Conservation (phyloP, 1,140 invertebrate genomes). For the Spodoptera litura region DNA sequence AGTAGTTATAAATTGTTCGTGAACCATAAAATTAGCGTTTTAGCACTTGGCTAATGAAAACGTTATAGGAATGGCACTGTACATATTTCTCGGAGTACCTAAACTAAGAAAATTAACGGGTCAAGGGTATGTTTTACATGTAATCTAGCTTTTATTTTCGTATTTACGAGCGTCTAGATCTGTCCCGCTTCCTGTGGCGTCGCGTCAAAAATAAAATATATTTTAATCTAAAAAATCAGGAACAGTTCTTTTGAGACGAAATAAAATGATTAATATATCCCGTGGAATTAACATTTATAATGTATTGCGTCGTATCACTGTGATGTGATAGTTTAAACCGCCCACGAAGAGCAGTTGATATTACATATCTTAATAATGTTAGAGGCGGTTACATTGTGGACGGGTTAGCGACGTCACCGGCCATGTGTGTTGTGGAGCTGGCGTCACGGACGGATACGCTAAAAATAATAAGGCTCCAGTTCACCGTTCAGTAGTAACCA, state of each 20-base stretch:
- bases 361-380: slow-evolving; percentile 27
- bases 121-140: slow-evolving; percentile 30
- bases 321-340: slow-evolving; percentile 1
- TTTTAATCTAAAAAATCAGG: not conserved
- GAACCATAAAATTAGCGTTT: slow-evolving; percentile 43
- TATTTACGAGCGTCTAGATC: slow-evolving; percentile 18
- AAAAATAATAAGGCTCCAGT: slow-evolving; percentile 32
- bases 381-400: slow-evolving; percentile 29
- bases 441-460: slow-evolving; percentile 27
- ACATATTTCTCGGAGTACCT: not conserved
- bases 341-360: not conserved
- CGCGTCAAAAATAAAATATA: slow-evolving; percentile 1
- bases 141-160: not conserved
- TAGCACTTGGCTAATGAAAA: slow-evolving; percentile 43
- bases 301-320: slow-evolving; percentile 12
- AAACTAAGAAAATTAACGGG: slow-evolving; percentile 6
- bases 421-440: slow-evolving; percentile 20
- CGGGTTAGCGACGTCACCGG: slow-evolving; percentile 11
- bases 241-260: slow-evolving; percentile 8
- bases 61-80: slow-evolving; percentile 23
- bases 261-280: slow-evolving; percentile 24
- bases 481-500: not conserved
- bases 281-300: slow-evolving; percentile 15
- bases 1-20: slow-evolving; percentile 48
- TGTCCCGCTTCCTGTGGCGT: slow-evolving; percentile 14